Percentiles rank a stretch among this genome's conserved stretches.
phyloP scores from a whole-genome alignment of 2,797 vertebrate species.

The Choloepus didactylus region DNA sequence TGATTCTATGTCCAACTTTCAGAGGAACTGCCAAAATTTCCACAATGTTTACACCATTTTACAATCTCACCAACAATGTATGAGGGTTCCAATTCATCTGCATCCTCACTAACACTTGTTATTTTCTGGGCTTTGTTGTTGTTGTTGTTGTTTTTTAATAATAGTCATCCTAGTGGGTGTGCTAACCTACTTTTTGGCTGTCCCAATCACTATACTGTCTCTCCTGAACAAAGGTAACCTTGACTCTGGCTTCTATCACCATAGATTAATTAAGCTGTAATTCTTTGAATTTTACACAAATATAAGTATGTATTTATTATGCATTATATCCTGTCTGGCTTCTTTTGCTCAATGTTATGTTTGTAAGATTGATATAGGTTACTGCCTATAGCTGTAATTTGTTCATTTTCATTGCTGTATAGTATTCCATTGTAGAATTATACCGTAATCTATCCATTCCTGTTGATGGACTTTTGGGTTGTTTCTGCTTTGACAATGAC shows the following conservation, averaged over 20 bases:
- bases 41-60: too few species aligned
- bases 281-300: background rate
- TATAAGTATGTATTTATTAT: background rate
- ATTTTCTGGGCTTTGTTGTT: too few species aligned
- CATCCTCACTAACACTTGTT: too few species aligned
- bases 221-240: background rate
- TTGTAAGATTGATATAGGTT: conserved; percentile 27
- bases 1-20: too few species aligned
- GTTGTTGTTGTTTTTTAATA: too few species aligned
- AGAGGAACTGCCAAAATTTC: too few species aligned
- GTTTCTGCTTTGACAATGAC: background rate
- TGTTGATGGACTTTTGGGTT: background rate
- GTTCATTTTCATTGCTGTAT: conserved; percentile 16
- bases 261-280: background rate
- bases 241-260: background rate
- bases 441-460: background rate
- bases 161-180: too few species aligned
- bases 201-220: background rate
- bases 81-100: too few species aligned
- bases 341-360: background rate
- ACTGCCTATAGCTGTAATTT: background rate
- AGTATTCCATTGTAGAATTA: background rate
- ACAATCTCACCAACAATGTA: too few species aligned
- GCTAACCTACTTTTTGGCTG: background rate
- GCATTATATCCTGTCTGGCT: background rate